Base-by-base conservation (phyloP, 2,113 vertebrate genomes). In the Mus pahari region DNA sequence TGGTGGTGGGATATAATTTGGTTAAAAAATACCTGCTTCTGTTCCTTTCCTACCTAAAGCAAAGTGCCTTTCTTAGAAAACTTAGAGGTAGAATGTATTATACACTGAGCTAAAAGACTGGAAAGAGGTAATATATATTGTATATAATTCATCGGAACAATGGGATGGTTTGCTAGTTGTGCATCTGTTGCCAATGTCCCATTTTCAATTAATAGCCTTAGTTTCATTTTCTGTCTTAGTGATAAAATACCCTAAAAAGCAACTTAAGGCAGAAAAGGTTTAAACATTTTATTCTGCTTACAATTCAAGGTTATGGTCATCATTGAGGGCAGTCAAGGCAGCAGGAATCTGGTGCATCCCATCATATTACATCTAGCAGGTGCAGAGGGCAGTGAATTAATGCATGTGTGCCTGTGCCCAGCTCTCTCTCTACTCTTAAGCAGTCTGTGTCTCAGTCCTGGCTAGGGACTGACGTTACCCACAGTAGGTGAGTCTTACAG, bases 31-130 rank as follows among this genome's bases (percentile, higher is more conserved):
- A 73, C 1, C 36, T 66, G 55, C 20, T 90, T 88, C 39, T 64
- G 42, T 86, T 66, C 10, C 1, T 70, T 92, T 81, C 60, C 53
- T 89, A 82, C 33, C 14, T 84, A 36, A 62, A 92, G 50, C 31
- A 60, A 94, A 42, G 7, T 90, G 24, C 17, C 2, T 36, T 36
- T 50, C 73, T 62, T 42, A 31, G 58, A 87, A 91, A 79, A 4
- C 13, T 86, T 88, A 89, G 28, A 89, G 31, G 16, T 87, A 86
- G 60, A 93, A 73, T 86, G 86, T 92, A 39, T n/a, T 95, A 4
- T 4, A 68, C 48, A 28, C 64, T 79, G 31, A 71, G 42, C 74
- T 19, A 58, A 12, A 58, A 70, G 28, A 16, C 66, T 60, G 7
- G 53, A 13, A 89, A 39, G 36, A 24, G 36, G 42, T 83, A n/a